Base-by-base conservation (phyloP, 2,888 invertebrate species). In the Antitype chi region DNA sequence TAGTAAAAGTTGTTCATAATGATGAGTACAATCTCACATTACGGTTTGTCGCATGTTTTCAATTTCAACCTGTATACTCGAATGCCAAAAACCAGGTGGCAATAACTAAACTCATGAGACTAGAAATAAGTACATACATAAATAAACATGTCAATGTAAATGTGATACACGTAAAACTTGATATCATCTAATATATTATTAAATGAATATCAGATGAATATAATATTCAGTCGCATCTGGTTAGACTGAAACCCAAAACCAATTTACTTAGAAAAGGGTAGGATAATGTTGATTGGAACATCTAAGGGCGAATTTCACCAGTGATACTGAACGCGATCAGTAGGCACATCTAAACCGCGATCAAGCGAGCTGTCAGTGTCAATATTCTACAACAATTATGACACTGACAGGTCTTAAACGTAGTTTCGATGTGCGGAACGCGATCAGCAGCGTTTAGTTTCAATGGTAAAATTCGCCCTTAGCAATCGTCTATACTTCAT, bases 181-280 rank as follows among this genome's bases (percentile, higher is more conserved):
- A 47, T 67, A 81, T 32, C 13, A 23, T 53, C 52, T 63, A n/a
- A 20, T 52, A 20, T 55, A 59, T 53, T 15, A 23, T 28, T 72
- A 68, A 53, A 63, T 80, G 74, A 64, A 78, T 55, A 80, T 74
- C 23, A 38, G 6, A 73, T 43, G 69, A 69, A 69, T 60, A 28
- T 47, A 60, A 62, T 53, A 78, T 71, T 63, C 49, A 20, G 80
- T 43, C 66, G 2, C 74, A 83, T 74, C 66, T 81, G 84, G 60
- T 74, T 49, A 47, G 15, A 43, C 32, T 52, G 69, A 62, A 70
- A 84, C 52, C 17, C 28, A 43, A 84, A n/a, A 63, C 70, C 68
- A 76, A 80, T 80, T 80, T 68, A 59, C 70, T 80, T 38, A 63
- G 49, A 75, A 83, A 83, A 66, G 28, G 55, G 38, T 23, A 55